Evolutionary conservation across 2,888 invertebrate genomes (phyloP).

Genomic region (Cryptocephalus primarius): DNA sequence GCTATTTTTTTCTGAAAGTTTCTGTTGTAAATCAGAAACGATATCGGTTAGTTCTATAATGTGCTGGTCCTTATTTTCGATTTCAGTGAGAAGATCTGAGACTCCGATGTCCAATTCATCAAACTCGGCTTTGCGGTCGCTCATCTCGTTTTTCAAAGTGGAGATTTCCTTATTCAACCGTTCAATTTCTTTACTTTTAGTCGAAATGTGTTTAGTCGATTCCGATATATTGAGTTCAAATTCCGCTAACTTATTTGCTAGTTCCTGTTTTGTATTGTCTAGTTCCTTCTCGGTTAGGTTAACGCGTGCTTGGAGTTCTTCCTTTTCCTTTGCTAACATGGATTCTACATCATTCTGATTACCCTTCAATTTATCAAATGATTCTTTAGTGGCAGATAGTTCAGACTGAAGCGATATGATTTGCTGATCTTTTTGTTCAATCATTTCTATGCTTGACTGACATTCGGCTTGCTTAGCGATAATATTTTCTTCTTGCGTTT

Average conservation of each 20-base stretch:
- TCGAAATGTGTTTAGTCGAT: not conserved
- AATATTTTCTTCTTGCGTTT: conserved; percentile 3
- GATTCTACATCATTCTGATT: not conserved
- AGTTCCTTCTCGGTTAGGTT: no score
- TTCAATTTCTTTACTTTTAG: conserved; percentile 24
- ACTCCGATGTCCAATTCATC: conserved; percentile 10
- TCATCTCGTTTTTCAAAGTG: conserved; percentile 9
- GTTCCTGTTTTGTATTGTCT: conserved; percentile 23
- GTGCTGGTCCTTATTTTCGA: conserved; percentile 13
- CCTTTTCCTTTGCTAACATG: not conserved
- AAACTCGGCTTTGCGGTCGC: conserved; percentile 17
- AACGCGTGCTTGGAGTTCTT: no score
- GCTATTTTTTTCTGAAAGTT: conserved; percentile 32
- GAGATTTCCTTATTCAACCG: conserved; percentile 24
- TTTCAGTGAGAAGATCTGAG: conserved; percentile 13
- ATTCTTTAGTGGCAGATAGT: not conserved
- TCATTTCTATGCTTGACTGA: conserved; percentile 3
- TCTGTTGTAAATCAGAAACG: not conserved
- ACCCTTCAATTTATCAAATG: not conserved
- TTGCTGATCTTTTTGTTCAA: conserved; percentile 24
- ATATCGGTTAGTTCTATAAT: conserved; percentile 6
- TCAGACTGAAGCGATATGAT: conserved; percentile 29
- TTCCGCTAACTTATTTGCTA: conserved; percentile 27
- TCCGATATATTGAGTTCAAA: conserved; percentile 24
- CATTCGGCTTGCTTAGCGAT: conserved; percentile 3